phyloP scores from a whole-genome alignment of 2,888 invertebrate genomes.

The Sarcophaga variegata region DNA sequence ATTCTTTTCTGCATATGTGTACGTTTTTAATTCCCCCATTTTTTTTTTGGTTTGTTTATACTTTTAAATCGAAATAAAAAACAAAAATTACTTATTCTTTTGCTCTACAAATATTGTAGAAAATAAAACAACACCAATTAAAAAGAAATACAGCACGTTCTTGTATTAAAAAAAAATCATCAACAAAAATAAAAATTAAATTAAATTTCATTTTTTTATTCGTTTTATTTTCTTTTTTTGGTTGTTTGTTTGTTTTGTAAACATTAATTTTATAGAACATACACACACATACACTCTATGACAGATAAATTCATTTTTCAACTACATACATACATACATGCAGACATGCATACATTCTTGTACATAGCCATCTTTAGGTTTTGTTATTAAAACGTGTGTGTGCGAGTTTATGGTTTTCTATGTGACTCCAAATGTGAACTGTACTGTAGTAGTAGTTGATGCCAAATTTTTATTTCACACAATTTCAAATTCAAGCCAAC shows the following conservation, averaged over 20 bases:
- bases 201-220: conserved; percentile 48
- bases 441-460: not conserved
- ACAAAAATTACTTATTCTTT: not conserved
- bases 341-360: too few species aligned
- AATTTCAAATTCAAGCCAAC: conserved; percentile 12
- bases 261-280: conserved; percentile 43
- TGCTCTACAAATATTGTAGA: conserved; percentile 3
- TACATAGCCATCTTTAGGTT: too few species aligned
- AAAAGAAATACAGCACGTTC: conserved; percentile 48
- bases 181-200: conserved; percentile 30
- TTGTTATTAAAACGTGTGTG: not conserved
- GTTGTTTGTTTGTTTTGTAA: not conserved
- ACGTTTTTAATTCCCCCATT: not conserved
- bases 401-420: not conserved
- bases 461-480: conserved; percentile 28
- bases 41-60: conserved; percentile 29
- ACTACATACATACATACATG: not conserved
- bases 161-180: conserved; percentile 22
- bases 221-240: too few species aligned
- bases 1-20: conserved; percentile 8
- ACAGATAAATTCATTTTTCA: not conserved
- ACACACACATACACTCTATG: not conserved
- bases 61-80: conserved; percentile 34
- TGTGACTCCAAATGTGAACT: not conserved
- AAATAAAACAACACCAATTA: conserved; percentile 30